Evolutionary conservation across 2,888 invertebrate species (phyloP).

Genomic region (Coleophora deauratella): DNA sequence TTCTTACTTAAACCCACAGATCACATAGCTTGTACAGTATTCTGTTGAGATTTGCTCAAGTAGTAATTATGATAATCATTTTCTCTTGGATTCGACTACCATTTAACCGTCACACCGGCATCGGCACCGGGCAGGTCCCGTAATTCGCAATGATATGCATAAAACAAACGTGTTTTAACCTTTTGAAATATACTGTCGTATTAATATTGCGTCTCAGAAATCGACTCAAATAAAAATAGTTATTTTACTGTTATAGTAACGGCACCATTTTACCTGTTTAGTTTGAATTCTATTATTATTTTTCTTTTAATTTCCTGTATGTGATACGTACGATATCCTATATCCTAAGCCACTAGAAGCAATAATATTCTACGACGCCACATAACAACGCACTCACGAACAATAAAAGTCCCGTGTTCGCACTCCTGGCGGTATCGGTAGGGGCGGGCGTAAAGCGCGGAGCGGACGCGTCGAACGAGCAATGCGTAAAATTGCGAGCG

Average conservation of each 20-base stretch:
- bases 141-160: constrained; percentile 8
- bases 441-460: not conserved
- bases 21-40: no score
- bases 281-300: constrained; percentile 3
- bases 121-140: not conserved
- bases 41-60: no score
- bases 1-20: no score
- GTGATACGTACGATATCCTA: constrained; percentile 1
- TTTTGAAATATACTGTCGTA: constrained; percentile 5
- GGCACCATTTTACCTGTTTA: not conserved
- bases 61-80: no score
- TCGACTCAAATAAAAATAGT: constrained; percentile 47
- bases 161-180: constrained; percentile 2
- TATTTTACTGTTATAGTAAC: constrained; percentile 41
- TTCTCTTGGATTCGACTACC: no score
- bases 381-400: constrained; percentile 3
- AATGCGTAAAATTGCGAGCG: constrained; percentile 38
- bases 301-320: no score
- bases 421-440: constrained; percentile 5
- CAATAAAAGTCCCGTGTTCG: constrained; percentile 2
- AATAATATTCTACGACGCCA: not conserved
- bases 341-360: not conserved
- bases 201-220: constrained; percentile 26
- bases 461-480: constrained; percentile 20
- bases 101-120: not conserved